Percentiles rank a stretch among this genome's conserved stretches.
Evolutionary conservation across 1,140 invertebrate genomes (phyloP).

Genomic region (Elysia chlorotica): DNA sequence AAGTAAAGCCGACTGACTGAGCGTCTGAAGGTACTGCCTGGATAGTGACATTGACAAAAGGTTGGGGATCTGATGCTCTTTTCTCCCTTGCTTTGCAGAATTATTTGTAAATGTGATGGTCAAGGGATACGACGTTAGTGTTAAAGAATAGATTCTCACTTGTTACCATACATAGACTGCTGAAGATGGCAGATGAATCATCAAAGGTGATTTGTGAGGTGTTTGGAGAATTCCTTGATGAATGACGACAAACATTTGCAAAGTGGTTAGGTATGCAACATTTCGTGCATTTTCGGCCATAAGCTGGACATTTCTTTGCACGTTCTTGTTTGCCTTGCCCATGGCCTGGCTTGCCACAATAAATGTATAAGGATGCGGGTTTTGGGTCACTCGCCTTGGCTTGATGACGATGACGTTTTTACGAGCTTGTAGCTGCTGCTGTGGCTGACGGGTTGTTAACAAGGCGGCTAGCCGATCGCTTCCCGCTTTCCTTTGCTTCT

Average conservation of each 20-base stretch:
- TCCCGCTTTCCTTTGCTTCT: slow-evolving; percentile 23
- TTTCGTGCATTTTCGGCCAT: background rate
- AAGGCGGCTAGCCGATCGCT: slow-evolving; percentile 14
- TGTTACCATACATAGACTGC: slow-evolving; percentile 8
- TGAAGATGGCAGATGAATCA: background rate
- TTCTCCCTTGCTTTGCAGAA: slow-evolving; percentile 25
- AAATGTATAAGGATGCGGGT: background rate
- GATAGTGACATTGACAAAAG: background rate
- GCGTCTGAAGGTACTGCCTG: slow-evolving; percentile 16
- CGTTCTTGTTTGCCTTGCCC: background rate
- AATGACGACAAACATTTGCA: background rate
- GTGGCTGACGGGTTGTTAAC: background rate
- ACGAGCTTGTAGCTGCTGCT: slow-evolving; percentile 8
- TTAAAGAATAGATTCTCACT: background rate
- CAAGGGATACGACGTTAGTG: slow-evolving; percentile 16
- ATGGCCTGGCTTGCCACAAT: background rate
- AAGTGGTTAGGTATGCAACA: background rate
- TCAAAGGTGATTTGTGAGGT: background rate
- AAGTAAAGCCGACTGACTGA: slow-evolving; percentile 24
- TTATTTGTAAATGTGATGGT: slow-evolving; percentile 32
- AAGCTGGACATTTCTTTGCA: background rate
- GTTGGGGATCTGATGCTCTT: background rate
- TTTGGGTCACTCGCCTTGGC: background rate
- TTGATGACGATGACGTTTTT: background rate
- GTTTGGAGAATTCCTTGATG: too few relatives aligned